Base-by-base conservation (phyloP, 2,888 invertebrate species). In the Megaustenia siamemsis region DNA sequence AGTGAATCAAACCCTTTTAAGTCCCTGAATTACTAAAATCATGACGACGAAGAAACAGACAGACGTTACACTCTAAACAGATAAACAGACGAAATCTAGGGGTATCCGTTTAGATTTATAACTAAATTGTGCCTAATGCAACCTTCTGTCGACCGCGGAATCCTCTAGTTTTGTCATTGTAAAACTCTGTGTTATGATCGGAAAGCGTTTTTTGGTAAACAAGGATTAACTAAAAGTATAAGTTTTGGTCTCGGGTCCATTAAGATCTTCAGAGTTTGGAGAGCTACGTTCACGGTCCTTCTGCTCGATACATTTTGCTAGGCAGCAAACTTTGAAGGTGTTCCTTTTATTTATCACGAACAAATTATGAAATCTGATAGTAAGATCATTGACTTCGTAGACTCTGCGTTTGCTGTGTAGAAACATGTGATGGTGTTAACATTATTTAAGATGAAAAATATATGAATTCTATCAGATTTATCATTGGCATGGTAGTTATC, bases 201-300 rank as follows among this genome's bases (percentile, higher is more conserved):
- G 28, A 32, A 78, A 60, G 28, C 43, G 45, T 69, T 80, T 63
- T 53, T 49, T 53, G 53, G 49, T 69, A 80, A 80, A 80, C 80
- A 80, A 15, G 69, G 86, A 86, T 86, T 86, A 85, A 83, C 60
- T 71, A 60, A 40, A 78, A 82, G 90, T 90, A 89, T 90, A 90
- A 90, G 90, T 90, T 91, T 90, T 85, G 88, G 86, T 84, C 87
- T n/a, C 75, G 84, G 79, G 77, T 80, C 89, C 89, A 90, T 89
- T 89, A 89, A 89, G 85, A 86, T 86, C 88, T 89, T 86, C 81
- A 88, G 71, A 24, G 69, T 10, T 60, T 35, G 63, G 28, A 43
- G 28, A n/a, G n/a, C n/a, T n/a, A n/a, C n/a, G n/a, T n/a, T n/a
- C n/a, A n/a, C n/a, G n/a, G n/a, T n/a, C n/a, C n/a, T n/a, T n/a